A percentile compares a stretch with the other conserved stretches of the same genome.
Evolutionary conservation across 2,888 invertebrate species (phyloP).

Genomic region (Hydraecia micacea): DNA sequence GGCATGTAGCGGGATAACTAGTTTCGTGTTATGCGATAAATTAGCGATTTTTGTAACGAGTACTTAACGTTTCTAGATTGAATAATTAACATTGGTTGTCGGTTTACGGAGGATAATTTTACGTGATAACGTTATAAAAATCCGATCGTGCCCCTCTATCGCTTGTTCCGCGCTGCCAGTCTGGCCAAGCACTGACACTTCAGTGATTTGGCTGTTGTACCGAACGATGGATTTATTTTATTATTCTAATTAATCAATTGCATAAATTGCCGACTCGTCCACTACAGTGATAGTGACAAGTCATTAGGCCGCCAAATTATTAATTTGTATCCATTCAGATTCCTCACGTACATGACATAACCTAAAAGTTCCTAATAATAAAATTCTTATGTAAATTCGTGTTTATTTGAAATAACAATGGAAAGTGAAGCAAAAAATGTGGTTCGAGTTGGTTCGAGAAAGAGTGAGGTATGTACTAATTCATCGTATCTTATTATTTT

Average conservation of each 20-base stretch:
- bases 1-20: too few relatives aligned
- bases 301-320: conserved; percentile 47
- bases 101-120: too few relatives aligned
- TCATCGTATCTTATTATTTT: conserved; percentile 2
- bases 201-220: conserved; percentile 39
- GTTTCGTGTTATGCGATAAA: too few relatives aligned
- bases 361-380: conserved; percentile 62
- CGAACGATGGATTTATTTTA: conserved; percentile 48
- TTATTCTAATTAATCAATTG: conserved; percentile 57
- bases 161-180: too few relatives aligned
- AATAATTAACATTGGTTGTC: too few relatives aligned
- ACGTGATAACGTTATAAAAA: too few relatives aligned
- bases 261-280: conserved; percentile 76
- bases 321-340: conserved; percentile 37
- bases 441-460: conserved; percentile 95
- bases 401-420: conserved; percentile 75
- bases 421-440: conserved; percentile 86
- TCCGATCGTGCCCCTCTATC: too few relatives aligned
- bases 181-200: conserved; percentile 5
- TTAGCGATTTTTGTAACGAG: too few relatives aligned
- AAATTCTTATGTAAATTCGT: conserved; percentile 69
- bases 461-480: conserved; percentile 93
- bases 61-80: too few relatives aligned
- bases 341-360: conserved; percentile 61
- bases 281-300: conserved; percentile 89